phyloP scores from a whole-genome alignment of 2,113 vertebrate genomes.

The Pangasianodon hypophthalmus region DNA sequence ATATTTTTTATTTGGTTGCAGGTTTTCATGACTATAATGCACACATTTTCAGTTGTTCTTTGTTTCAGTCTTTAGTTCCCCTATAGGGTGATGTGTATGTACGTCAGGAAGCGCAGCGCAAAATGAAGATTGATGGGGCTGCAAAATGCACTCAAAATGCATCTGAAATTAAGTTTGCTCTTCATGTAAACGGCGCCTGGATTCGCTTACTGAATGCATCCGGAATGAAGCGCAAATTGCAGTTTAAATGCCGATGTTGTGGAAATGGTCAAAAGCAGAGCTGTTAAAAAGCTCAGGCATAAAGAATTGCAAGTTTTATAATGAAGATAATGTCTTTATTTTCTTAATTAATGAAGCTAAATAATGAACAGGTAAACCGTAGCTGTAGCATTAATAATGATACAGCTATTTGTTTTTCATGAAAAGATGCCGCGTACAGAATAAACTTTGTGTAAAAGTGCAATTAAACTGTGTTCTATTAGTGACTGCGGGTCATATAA shows the following conservation, averaged over 20 bases:
- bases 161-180: not conserved
- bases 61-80: not conserved
- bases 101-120: not conserved
- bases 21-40: not conserved
- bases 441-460: not conserved
- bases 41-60: not conserved
- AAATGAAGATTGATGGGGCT: not conserved
- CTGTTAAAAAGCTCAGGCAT: not conserved
- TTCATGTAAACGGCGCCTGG: not conserved
- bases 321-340: not conserved
- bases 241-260: not conserved
- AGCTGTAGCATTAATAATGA: not conserved
- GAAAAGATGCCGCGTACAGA: not conserved
- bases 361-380: not conserved
- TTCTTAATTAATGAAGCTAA: not conserved
- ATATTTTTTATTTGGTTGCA: not conserved
- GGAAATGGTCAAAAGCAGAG: not conserved
- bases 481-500: not conserved
- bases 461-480: not conserved
- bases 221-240: not conserved
- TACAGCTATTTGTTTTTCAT: not conserved
- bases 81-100: not conserved
- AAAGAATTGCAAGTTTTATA: not conserved
- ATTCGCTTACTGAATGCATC: not conserved
- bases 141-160: not conserved